Evolutionary conservation across 2,888 invertebrate genomes (phyloP).

Genomic region (Leptura quadrifasciata): DNA sequence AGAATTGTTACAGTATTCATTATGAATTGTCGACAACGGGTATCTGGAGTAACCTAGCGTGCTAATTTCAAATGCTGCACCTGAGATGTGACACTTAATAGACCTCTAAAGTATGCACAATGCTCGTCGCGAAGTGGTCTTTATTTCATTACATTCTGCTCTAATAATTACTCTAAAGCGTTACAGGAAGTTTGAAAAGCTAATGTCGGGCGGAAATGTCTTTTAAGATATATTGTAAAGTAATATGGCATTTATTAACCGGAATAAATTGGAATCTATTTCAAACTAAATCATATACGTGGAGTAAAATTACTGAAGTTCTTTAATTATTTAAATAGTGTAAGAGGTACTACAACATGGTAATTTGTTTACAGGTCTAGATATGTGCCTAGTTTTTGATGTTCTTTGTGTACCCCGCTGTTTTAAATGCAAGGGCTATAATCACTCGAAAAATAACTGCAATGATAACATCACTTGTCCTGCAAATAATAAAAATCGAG

Average conservation of each 20-base stretch:
- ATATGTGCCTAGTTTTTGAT: no score
- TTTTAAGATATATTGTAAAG: background rate
- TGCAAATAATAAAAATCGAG: no score
- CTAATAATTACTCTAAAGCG: constrained; percentile 28
- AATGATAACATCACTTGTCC: no score
- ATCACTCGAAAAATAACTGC: no score
- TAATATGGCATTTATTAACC: background rate
- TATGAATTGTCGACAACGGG: background rate
- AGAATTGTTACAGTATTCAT: constrained; percentile 7
- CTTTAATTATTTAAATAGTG: no score
- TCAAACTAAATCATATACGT: no score
- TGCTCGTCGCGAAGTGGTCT: constrained; percentile 18
- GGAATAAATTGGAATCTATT: background rate
- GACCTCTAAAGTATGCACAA: constrained; percentile 17
- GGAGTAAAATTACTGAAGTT: no score
- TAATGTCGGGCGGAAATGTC: background rate
- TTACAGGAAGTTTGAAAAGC: constrained; percentile 10
- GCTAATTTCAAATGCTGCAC: constrained; percentile 12
- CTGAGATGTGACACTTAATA: constrained; percentile 23
- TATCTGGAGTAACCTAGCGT: constrained; percentile 12
- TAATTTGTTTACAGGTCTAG: no score
- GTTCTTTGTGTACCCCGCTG: no score
- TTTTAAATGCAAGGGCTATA: no score
- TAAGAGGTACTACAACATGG: no score
- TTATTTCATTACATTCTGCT: constrained; percentile 28